Conservation (phyloP, 2,888 invertebrate species). For the Agrotis exclamationis region DNA sequence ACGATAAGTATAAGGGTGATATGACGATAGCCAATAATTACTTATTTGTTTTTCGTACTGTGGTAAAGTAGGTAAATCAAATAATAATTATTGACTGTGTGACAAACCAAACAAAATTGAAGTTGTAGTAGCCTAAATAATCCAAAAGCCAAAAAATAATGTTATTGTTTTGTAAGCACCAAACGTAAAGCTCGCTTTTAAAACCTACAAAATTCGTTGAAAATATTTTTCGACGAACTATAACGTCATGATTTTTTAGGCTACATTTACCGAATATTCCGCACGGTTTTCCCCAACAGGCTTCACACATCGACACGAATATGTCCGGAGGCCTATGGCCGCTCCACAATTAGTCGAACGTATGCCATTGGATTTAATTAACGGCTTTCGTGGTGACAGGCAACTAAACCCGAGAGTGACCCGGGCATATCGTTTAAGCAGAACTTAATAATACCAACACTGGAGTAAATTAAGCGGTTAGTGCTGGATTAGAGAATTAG, state of each 20-base stretch:
- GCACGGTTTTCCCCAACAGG: slow-evolving; percentile 9
- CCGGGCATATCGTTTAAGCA: slow-evolving; percentile 32
- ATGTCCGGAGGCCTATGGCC: slow-evolving; percentile 31
- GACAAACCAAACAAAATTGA: not conserved
- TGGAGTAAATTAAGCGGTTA: slow-evolving; percentile 17
- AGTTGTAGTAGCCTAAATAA: not conserved
- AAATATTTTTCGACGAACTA: slow-evolving; percentile 1
- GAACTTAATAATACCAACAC: slow-evolving; percentile 17
- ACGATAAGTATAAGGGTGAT: slow-evolving; percentile 1
- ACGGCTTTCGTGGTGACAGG: slow-evolving; percentile 37
- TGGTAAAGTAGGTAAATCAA: too few species aligned
- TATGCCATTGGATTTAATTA: slow-evolving; percentile 52
- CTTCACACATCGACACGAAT: slow-evolving; percentile 25
- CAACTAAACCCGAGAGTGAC: slow-evolving; percentile 21
- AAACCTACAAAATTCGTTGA: not conserved
- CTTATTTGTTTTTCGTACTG: not conserved
- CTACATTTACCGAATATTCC: slow-evolving; percentile 5
- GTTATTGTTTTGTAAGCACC: not conserved
- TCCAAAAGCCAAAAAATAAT: not conserved
- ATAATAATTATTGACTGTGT: too few species aligned
- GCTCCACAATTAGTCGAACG: slow-evolving; percentile 51
- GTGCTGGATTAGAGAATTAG: slow-evolving; percentile 11
- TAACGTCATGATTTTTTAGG: not conserved
- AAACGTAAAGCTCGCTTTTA: not conserved
- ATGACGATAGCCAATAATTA: not conserved